Conservation (phyloP, 1,140 invertebrate species). For the Oryzaephilus surinamensis region DNA sequence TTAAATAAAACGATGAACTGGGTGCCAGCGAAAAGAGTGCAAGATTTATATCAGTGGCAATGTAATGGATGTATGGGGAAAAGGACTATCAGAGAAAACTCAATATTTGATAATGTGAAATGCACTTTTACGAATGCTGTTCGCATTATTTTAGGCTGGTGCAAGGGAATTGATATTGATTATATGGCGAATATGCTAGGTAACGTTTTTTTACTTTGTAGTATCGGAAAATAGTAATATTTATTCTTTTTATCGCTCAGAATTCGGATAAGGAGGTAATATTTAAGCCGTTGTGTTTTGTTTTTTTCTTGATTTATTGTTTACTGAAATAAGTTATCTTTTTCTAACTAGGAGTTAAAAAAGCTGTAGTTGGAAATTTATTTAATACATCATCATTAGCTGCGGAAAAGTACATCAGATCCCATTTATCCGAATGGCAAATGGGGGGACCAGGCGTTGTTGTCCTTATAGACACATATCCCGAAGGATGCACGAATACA, state of each 20-base stretch:
- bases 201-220: slow-evolving; percentile 8
- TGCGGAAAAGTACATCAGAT: slow-evolving; percentile 35
- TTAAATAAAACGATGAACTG: slow-evolving; percentile 36
- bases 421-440: slow-evolving; percentile 36
- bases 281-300: background rate
- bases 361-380: slow-evolving; percentile 36
- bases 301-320: no score
- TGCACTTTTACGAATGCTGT: slow-evolving; percentile 40
- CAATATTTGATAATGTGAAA: slow-evolving; percentile 40
- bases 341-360: slow-evolving; percentile 41
- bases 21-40: slow-evolving; percentile 37
- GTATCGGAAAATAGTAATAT: slow-evolving; percentile 7
- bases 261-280: slow-evolving; percentile 5
- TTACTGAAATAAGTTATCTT: no score
- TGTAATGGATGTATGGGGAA: slow-evolving; percentile 36
- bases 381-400: slow-evolving; percentile 38
- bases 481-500: slow-evolving; percentile 36
- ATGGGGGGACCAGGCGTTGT: slow-evolving; percentile 37
- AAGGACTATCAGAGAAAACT: slow-evolving; percentile 38
- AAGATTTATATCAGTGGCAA: slow-evolving; percentile 41
- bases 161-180: slow-evolving; percentile 33
- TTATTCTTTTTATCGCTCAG: background rate
- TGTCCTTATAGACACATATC: slow-evolving; percentile 41
- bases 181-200: slow-evolving; percentile 29
- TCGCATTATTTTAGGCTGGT: slow-evolving; percentile 41